Conservation (phyloP, 2,888 invertebrate species). For the Drosophila borealis region DNA sequence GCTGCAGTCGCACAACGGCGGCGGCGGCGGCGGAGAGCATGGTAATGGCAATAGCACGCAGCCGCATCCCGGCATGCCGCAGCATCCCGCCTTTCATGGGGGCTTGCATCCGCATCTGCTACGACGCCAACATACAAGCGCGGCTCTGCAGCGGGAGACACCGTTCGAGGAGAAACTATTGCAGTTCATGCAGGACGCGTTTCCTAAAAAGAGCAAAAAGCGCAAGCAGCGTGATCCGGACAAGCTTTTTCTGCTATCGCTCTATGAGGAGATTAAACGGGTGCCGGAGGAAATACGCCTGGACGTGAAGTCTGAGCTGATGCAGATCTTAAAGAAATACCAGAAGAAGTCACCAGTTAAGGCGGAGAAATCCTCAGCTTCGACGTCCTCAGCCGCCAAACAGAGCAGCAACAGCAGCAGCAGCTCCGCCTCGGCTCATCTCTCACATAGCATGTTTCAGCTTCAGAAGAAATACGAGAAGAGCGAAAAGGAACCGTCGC, state of each 20-base stretch:
- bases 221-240: constrained; percentile 83
- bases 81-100: constrained; percentile 81
- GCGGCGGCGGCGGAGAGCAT: constrained; percentile 67
- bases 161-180: constrained; percentile 83
- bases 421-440: constrained; percentile 64
- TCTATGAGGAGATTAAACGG: constrained; percentile 83
- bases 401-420: constrained; percentile 69
- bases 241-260: constrained; percentile 81
- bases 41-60: constrained; percentile 67
- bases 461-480: constrained; percentile 83
- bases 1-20: constrained; percentile 73
- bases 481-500: constrained; percentile 81
- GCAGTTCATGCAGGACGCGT: constrained; percentile 84
- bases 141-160: constrained; percentile 78
- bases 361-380: constrained; percentile 74
- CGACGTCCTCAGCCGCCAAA: constrained; percentile 65
- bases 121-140: constrained; percentile 77
- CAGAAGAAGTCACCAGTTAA: constrained; percentile 82
- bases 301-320: constrained; percentile 83
- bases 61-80: constrained; percentile 75
- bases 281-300: constrained; percentile 83
- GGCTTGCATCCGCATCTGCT: constrained; percentile 81
- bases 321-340: constrained; percentile 83
- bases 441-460: constrained; percentile 84
- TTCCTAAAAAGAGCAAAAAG: constrained; percentile 83